Conservation (phyloP, 2,888 invertebrate species). For the Serripes groenlandicus region DNA sequence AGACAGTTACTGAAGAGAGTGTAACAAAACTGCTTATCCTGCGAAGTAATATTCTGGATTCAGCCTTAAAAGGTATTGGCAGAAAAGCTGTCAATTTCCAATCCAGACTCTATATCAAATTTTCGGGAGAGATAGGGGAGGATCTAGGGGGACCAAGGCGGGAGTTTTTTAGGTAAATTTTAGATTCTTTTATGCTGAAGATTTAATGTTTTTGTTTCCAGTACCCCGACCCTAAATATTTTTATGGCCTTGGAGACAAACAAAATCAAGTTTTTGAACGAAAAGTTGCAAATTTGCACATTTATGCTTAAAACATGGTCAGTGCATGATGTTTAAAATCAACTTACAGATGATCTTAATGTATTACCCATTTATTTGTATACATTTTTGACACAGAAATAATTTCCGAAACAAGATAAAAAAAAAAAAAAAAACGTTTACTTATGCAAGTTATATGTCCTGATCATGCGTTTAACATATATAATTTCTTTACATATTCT, state of each 20-base stretch:
- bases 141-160: slow-evolving; percentile 45
- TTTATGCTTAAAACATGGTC: too few relatives aligned
- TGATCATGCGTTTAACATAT: background rate
- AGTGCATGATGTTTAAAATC: too few relatives aligned
- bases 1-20: slow-evolving; percentile 4
- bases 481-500: background rate
- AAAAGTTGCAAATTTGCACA: too few relatives aligned
- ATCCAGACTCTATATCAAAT: slow-evolving; percentile 37
- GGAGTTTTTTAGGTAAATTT: slow-evolving; percentile 45
- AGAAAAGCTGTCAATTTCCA: background rate
- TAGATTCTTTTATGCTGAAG: slow-evolving; percentile 1
- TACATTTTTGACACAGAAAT: too few relatives aligned
- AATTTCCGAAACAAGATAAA: too few relatives aligned
- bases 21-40: slow-evolving; percentile 9
- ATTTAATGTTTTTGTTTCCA: background rate
- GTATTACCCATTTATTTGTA: too few relatives aligned
- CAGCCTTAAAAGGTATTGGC: slow-evolving; percentile 19
- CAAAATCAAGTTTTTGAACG: too few relatives aligned
- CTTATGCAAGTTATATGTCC: background rate
- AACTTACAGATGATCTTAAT: too few relatives aligned
- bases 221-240: too few relatives aligned
- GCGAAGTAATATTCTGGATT: slow-evolving; percentile 23
- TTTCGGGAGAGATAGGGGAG: slow-evolving; percentile 36
- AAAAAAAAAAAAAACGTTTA: too few relatives aligned
- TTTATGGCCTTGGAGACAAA: too few relatives aligned